Evolutionary conservation across 2,888 invertebrate genomes (phyloP).

Genomic region (Bimastos eiseni): DNA sequence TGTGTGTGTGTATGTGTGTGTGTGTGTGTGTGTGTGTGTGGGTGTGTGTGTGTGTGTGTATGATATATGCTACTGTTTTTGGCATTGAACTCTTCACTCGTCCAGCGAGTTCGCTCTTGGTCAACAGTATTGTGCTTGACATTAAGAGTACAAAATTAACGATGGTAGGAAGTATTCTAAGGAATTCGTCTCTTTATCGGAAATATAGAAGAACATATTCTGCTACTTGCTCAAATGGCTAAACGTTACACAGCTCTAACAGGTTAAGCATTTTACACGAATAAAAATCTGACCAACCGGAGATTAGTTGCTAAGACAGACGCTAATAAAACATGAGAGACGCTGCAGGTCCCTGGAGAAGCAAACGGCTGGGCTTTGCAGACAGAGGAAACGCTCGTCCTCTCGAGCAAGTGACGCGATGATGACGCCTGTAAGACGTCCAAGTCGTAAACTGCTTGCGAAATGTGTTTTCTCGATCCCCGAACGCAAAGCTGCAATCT

Average conservation of each 20-base stretch:
- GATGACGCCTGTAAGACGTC: not conserved
- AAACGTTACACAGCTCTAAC: not conserved
- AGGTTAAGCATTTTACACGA: not conserved
- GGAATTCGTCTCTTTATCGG: not conserved
- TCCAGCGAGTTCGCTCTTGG: no score
- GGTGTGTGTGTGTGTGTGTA: no score
- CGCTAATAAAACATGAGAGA: not conserved
- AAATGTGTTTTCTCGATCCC: not conserved
- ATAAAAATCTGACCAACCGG: not conserved
- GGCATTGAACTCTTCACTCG: no score
- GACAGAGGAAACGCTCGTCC: not conserved
- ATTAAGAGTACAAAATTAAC: not conserved
- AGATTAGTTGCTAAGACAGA: not conserved
- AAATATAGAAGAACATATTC: not conserved
- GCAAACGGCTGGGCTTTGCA: not conserved
- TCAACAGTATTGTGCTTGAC: no score
- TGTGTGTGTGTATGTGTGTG: no score
- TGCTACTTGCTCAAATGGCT: not conserved
- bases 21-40: no score
- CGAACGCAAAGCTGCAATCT: not conserved
- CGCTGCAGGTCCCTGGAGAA: not conserved
- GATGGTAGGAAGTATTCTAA: not conserved
- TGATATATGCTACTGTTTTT: no score
- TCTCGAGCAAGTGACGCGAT: not conserved
- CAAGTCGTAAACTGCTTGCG: not conserved